Evolutionary conservation across 2,797 vertebrate species (phyloP), one percentile per base, ranked within the genome.

Genomic region (Melopsittacus undulatus): DNA sequence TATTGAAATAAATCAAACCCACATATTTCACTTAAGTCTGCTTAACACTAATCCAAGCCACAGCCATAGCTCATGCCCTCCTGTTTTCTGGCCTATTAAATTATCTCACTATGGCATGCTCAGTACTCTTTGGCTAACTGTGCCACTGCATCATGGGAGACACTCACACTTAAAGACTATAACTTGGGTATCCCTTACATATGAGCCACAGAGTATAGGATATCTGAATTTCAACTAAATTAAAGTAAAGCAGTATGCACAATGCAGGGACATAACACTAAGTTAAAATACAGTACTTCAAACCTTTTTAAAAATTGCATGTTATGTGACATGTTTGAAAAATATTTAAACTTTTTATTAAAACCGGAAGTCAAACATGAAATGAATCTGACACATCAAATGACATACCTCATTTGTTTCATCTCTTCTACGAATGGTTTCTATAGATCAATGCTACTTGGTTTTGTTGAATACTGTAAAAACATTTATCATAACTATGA

Each of bases 21-120:
- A 38, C 7, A 3, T 19, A 26, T 59, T 67, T 84, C 9, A 30
- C 59, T 69, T 64, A 49, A 19, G 40, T 81, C 26, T 61, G 14
- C 8, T 81, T 29, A 81, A 34, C 14, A 34, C 73, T 84, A 54
- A 54, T 36, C 5, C 1, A 1, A 77, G 32, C 9, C 12, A 64
- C 5, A 73, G 40, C 4, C 1, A 0, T 40, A n/a, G 6, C 11
- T 48, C 43, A 38, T 26, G 38, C 12, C 16, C 7, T 14, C 4
- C 15, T 4, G 1, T 64, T 46, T 67, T 74, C n/a, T 87, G n/a
- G 75, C 61, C 26, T 49, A 42, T 32, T 72, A 54, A 52, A 27
- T 57, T 61, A 30, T 21, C 20, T 57, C 38, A 59, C 43, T 17
- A 7, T 22, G 12, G 19, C 5, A 3, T 73, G 52, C 12, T 49